Percentiles rank a stretch among this genome's conserved stretches.
phyloP scores from a whole-genome alignment of 2,888 invertebrate genomes.

The Teleogryllus oceanicus region DNA sequence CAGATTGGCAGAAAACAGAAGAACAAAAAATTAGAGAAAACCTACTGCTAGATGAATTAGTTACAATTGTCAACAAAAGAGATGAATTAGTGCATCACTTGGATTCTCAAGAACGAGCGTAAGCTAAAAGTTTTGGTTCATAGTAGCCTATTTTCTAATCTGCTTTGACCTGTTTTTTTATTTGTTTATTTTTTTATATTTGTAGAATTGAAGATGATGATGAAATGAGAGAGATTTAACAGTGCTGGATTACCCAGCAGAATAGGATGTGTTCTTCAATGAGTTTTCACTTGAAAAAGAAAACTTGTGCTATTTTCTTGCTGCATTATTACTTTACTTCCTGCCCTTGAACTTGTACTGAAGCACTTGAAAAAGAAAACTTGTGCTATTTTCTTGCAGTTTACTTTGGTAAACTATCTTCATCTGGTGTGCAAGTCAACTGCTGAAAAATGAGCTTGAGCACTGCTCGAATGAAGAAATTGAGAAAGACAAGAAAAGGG shows the following conservation, averaged over 20 bases:
- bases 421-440: too few species aligned
- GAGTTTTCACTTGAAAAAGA: conserved; percentile 43
- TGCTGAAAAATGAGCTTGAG: too few species aligned
- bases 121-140: conserved; percentile 50
- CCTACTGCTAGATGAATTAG: conserved; percentile 80
- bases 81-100: conserved; percentile 94
- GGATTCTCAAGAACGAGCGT: conserved; percentile 95
- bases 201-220: conserved; percentile 88
- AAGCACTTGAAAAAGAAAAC: not conserved
- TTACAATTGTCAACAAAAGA: conserved; percentile 90
- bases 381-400: conserved; percentile 5
- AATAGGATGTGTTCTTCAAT: conserved; percentile 86
- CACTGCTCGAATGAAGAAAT: too few species aligned
- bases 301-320: too few species aligned
- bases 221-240: conserved; percentile 83
- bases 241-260: conserved; percentile 72
- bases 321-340: not conserved
- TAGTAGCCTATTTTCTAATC: not conserved
- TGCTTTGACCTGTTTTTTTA: not conserved
- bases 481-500: not conserved
- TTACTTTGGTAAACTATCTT: not conserved
- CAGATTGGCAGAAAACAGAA: conserved; percentile 91
- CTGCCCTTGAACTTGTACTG: too few species aligned
- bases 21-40: conserved; percentile 86
- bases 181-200: conserved; percentile 33